A percentile compares a stretch with the other conserved stretches of the same genome.
phyloP scores from a whole-genome alignment of 2,797 vertebrate species.

The Mastacembelus armatus region DNA sequence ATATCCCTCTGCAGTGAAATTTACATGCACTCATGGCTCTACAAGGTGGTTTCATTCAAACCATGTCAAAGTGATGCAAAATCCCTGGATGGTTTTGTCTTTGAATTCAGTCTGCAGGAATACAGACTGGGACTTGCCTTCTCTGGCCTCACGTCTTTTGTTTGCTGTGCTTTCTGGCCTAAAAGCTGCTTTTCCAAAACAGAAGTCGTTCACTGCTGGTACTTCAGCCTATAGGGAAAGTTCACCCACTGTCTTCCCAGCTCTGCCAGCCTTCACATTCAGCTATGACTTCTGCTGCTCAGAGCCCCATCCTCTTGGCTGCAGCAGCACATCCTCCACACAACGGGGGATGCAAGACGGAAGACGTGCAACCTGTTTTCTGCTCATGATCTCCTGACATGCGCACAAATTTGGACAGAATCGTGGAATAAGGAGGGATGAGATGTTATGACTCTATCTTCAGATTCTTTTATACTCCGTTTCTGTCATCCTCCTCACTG shows the following conservation, averaged over 20 bases:
- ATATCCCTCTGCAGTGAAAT: slow-evolving; percentile 8
- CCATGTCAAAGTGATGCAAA: slow-evolving; percentile 4
- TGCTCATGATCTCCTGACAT: not conserved
- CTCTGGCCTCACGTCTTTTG: not conserved
- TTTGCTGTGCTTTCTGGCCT: slow-evolving; percentile 6
- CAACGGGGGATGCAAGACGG: slow-evolving; percentile 42
- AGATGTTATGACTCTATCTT: slow-evolving; percentile 56
- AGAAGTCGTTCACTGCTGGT: slow-evolving; percentile 2
- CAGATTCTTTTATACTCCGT: slow-evolving; percentile 45
- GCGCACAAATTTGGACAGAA: not conserved
- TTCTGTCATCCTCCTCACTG: slow-evolving; percentile 35
- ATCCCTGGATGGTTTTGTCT: slow-evolving; percentile 7
- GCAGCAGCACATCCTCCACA: slow-evolving; percentile 54
- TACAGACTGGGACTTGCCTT: slow-evolving; percentile 8
- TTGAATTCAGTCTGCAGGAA: slow-evolving; percentile 7
- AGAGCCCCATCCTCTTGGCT: slow-evolving; percentile 28
- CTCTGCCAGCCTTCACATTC: slow-evolving; percentile 46
- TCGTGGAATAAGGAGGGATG: slow-evolving; percentile 4
- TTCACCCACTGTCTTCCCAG: slow-evolving; percentile 32
- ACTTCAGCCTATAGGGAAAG: slow-evolving; percentile 42
- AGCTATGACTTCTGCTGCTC: slow-evolving; percentile 31
- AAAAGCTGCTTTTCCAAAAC: not conserved
- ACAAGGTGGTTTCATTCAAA: not conserved
- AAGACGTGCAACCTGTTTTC: slow-evolving; percentile 44
- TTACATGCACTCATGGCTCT: not conserved